These are phyloP conservation scores for Lycaena phlaeas DNA, from an alignment of 2,888 invertebrate species.

Conservation along the genomic window DNA sequence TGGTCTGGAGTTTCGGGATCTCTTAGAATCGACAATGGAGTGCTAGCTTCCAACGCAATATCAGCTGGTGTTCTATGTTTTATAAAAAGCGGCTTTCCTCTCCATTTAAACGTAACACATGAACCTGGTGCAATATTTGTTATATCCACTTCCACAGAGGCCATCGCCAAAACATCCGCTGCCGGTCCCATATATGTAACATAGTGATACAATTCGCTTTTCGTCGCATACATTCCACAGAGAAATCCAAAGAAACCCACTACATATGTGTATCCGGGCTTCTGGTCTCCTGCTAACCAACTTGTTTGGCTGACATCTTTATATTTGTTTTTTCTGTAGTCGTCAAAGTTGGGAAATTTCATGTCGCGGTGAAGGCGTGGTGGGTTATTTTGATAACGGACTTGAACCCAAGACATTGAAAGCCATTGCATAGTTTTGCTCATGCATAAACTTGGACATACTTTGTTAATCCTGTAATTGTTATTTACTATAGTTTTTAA, in stretches of 20 bases:
- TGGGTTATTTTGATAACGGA: slow-evolving; percentile 37
- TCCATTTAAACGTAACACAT: slow-evolving; percentile 81
- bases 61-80: slow-evolving; percentile 78
- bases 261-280: slow-evolving; percentile 62
- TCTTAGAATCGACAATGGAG: slow-evolving; percentile 74
- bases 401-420: slow-evolving; percentile 38
- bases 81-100: slow-evolving; percentile 87
- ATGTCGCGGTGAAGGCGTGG: slow-evolving; percentile 53
- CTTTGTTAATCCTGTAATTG: not conserved
- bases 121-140: slow-evolving; percentile 78
- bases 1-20: slow-evolving; percentile 81
- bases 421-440: not conserved
- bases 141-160: slow-evolving; percentile 84
- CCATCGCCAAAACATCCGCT: slow-evolving; percentile 82
- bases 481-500: not conserved
- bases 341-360: slow-evolving; percentile 45
- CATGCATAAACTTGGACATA: not conserved
- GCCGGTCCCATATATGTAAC: slow-evolving; percentile 76
- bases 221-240: slow-evolving; percentile 73
- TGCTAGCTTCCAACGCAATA: slow-evolving; percentile 74
- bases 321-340: slow-evolving; percentile 44
- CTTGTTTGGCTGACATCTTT: slow-evolving; percentile 40
- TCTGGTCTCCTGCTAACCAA: slow-evolving; percentile 44
- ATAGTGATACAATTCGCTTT: slow-evolving; percentile 72
- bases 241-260: slow-evolving; percentile 69